Base-by-base conservation (phyloP, 2,113 vertebrate genomes). In the Tetrax tetrax region DNA sequence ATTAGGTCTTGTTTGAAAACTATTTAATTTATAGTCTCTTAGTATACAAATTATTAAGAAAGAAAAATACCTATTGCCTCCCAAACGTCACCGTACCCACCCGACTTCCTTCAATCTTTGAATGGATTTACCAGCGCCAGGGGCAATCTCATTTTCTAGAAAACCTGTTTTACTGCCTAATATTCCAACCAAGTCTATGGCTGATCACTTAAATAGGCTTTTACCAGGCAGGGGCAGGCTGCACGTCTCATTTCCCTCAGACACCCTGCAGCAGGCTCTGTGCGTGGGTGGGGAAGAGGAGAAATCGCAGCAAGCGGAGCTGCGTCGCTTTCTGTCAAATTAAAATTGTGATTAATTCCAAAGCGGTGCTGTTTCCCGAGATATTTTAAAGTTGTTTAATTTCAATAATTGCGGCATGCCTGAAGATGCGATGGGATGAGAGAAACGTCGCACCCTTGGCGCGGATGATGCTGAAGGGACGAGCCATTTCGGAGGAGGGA, bases 61-160 rank as follows among this genome's bases (percentile, higher is more conserved):
- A 92, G 86, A 82, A 92, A 86, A 91, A 45, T 53, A 79, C 35
- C 64, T 51, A 14, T 66, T 66, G 50, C 90, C 74, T 94, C 84
- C 81, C 86, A 83, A 77, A 89, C 37, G 65, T 81, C 85, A 51
- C 90, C 65, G 19, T 50, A 97, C 87, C 92, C 89, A 66, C 82
- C 72, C 45, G 6, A 12, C 56, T 91, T 74, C 89, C 31, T 48
- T 27, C 65, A 90, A 66, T 54, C 33, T 70, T 63, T 63, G 72
- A 94, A 97, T 92, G 91, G 89, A 90, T 95, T 94, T 95, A 65
- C 57, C 93, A 94, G 93, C 51, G 94, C 96, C 37, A 1, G 83
- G 84, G 94, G 97, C 96, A 91, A 96, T 97, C 97, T 97, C 94
- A 96, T 98, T 97, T 97, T 95, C 93, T 94, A 90, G 95, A 94